Percentiles rank a stretch among this genome's conserved stretches.
These are phyloP conservation scores for Eurosta solidaginis DNA, from an alignment of 1,140 invertebrate species.

Conservation along the genomic window DNA sequence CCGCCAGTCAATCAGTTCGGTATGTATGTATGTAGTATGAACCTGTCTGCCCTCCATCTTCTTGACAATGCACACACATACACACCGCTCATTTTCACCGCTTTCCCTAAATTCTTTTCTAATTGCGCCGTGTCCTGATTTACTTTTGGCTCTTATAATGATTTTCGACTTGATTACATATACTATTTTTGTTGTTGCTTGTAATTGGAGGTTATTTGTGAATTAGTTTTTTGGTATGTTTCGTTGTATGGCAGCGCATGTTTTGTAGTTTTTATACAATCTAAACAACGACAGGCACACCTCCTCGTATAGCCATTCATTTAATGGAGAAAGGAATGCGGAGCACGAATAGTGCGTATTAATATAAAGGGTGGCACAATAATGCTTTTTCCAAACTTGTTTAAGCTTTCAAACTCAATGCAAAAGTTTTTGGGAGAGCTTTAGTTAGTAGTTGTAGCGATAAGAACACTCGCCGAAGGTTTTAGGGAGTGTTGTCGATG, in stretches of 20 bases:
- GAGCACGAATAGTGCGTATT: too few species aligned
- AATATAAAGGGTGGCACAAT: too few species aligned
- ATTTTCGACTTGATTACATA: neutral
- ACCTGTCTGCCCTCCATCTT: too few species aligned
- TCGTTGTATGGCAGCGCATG: neutral
- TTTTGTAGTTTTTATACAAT: neutral
- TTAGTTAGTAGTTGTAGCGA: too few species aligned
- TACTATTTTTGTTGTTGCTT: neutral
- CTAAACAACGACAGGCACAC: slow-evolving; percentile 8
- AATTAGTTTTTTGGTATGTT: neutral
- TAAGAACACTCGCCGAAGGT: too few species aligned
- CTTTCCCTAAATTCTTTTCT: neutral
- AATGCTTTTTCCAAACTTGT: too few species aligned
- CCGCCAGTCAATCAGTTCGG: neutral
- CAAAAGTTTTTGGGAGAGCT: too few species aligned
- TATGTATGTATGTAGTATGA: neutral
- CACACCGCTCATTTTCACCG: neutral
- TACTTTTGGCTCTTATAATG: neutral
- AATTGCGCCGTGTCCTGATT: neutral
- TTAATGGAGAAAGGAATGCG: neutral
- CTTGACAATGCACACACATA: neutral
- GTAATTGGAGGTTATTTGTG: slow-evolving; percentile 17
- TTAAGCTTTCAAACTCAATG: too few species aligned
- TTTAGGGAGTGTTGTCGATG: too few species aligned
- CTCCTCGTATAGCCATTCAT: neutral